Percentiles rank a stretch among this genome's conserved stretches.
These are phyloP conservation scores for Pionites leucogaster DNA, from an alignment of 2,113 vertebrate species.

Conservation along the genomic window DNA sequence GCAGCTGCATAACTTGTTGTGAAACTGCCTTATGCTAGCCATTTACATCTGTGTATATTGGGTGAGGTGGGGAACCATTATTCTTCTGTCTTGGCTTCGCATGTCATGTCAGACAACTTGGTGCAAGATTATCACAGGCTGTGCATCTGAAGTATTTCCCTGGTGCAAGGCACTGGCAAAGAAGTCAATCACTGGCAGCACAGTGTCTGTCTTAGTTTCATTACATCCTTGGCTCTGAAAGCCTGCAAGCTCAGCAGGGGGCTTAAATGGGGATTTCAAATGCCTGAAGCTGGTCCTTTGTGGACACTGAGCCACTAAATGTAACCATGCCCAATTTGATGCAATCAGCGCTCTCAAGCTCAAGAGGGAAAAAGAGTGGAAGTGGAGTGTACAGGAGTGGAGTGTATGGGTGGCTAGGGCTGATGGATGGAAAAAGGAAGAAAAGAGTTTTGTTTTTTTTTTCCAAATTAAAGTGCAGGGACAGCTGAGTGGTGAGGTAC, in stretches of 20 bases:
- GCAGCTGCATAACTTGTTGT: background rate
- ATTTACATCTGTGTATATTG: background rate
- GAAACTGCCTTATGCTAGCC: background rate
- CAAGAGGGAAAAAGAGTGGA: background rate
- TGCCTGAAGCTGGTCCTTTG: background rate
- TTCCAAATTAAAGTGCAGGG: too few species aligned
- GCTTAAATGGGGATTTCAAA: background rate
- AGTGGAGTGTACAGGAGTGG: background rate
- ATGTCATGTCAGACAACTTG: background rate
- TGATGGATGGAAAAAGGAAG: background rate
- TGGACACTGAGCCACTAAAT: background rate
- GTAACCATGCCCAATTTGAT: background rate
- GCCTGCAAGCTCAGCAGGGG: constrained; percentile 4
- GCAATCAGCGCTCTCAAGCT: constrained; percentile 4
- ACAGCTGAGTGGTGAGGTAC: background rate
- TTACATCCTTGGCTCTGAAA: background rate
- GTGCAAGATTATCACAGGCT: background rate
- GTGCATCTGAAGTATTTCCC: background rate
- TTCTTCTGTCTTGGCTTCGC: background rate
- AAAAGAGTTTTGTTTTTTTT: background rate
- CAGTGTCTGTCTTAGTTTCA: background rate
- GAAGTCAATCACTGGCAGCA: background rate
- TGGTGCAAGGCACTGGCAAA: background rate
- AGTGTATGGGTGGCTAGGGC: background rate
- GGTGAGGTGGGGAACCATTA: background rate